Evolutionary conservation across 2,797 vertebrate genomes (phyloP).

Genomic region (Danio jaintianensis): DNA sequence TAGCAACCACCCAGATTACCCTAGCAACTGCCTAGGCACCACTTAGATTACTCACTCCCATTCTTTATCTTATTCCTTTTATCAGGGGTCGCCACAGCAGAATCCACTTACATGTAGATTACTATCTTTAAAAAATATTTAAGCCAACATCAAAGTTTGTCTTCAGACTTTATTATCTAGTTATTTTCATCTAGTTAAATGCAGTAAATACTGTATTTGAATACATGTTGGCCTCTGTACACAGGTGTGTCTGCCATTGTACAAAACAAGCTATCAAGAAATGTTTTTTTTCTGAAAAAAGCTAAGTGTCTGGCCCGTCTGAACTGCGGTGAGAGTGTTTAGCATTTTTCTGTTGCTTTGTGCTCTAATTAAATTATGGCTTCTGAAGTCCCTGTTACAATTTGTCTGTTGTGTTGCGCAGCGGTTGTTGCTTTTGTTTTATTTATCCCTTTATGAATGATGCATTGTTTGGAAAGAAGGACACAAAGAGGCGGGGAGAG

Average conservation of each 20-base stretch:
- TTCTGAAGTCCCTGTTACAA: conserved; percentile 63
- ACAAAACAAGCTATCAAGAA: background rate
- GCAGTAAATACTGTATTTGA: background rate
- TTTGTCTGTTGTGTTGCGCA: conserved; percentile 60
- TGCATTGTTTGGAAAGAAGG: conserved; percentile 69
- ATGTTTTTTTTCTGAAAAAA: background rate
- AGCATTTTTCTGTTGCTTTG: conserved; percentile 42
- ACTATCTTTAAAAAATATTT: no score
- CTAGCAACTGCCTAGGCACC: no score
- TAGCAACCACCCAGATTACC: no score
- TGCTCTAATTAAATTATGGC: conserved; percentile 57
- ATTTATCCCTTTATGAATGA: conserved; percentile 69
- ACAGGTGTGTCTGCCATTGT: background rate
- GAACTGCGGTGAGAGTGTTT: background rate
- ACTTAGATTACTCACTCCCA: no score
- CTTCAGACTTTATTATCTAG: no score
- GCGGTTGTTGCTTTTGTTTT: conserved; percentile 66
- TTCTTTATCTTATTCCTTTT: no score
- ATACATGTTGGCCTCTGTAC: background rate
- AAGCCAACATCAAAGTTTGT: no score
- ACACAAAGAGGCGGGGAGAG: conserved; percentile 59
- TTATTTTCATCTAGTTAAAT: background rate
- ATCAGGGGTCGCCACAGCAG: no score
- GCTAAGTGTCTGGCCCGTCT: background rate
- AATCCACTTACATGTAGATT: no score